Evolutionary conservation across 1,140 invertebrate species (phyloP).

Genomic region (Heliothis virescens): DNA sequence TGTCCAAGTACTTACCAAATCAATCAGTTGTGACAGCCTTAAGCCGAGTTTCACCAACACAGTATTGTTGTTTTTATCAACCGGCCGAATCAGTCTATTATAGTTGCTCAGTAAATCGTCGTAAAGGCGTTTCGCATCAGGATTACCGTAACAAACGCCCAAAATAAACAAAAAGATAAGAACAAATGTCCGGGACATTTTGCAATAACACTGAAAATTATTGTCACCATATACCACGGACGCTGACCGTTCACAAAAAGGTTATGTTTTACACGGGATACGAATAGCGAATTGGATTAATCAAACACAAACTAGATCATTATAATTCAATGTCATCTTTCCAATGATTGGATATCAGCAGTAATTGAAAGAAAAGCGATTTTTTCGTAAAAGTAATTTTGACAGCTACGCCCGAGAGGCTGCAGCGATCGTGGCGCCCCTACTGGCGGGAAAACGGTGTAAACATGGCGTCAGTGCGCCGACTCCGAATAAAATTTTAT

Average conservation of each 20-base stretch:
- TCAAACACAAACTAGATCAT: background rate
- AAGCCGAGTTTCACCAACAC: slow-evolving; percentile 97
- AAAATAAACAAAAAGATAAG: slow-evolving; percentile 61
- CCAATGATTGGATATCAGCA: background rate
- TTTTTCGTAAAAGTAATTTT: slow-evolving; percentile 65
- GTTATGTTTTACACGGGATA: slow-evolving; percentile 36
- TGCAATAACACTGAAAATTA: slow-evolving; percentile 43
- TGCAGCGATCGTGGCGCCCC: slow-evolving; percentile 74
- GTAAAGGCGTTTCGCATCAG: slow-evolving; percentile 96
- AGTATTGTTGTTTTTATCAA: slow-evolving; percentile 97
- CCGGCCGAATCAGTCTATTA: slow-evolving; percentile 97
- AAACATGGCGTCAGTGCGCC: slow-evolving; percentile 65
- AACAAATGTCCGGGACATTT: slow-evolving; percentile 54
- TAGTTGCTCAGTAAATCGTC: slow-evolving; percentile 98
- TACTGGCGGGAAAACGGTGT: slow-evolving; percentile 67
- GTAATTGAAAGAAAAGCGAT: slow-evolving; percentile 32
- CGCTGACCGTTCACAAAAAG: slow-evolving; percentile 7
- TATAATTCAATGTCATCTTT: background rate
- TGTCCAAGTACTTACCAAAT: slow-evolving; percentile 91
- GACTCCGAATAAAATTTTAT: slow-evolving; percentile 66
- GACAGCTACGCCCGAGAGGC: slow-evolving; percentile 77
- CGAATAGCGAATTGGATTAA: background rate
- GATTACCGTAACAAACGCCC: slow-evolving; percentile 88
- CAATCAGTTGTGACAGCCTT: slow-evolving; percentile 97
- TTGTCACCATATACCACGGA: slow-evolving; percentile 40